These are phyloP conservation scores for Aphodius granarius DNA, from an alignment of 2,888 invertebrate genomes.

Conservation along the genomic window DNA sequence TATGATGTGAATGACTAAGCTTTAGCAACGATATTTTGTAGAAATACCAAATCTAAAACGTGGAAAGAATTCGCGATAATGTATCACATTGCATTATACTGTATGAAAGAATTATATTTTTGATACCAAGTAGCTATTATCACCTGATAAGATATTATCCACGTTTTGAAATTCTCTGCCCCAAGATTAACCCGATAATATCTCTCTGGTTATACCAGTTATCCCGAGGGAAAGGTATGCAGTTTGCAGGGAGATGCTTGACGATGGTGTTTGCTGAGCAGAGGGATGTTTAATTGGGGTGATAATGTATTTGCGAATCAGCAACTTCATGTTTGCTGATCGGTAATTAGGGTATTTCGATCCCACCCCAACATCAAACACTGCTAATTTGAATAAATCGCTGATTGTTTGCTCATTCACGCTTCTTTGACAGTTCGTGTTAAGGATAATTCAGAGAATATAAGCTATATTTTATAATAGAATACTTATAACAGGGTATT, in stretches of 20 bases:
- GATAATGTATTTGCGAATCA: constrained; percentile 32
- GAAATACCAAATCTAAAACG: background rate
- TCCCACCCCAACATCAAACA: background rate
- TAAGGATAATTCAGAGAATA: no score
- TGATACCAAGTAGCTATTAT: no score
- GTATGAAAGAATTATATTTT: no score
- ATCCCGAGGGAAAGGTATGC: background rate
- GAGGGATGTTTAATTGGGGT: constrained; percentile 28
- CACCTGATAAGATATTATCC: no score
- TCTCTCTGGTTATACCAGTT: background rate
- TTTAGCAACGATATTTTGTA: background rate
- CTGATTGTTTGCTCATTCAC: background rate
- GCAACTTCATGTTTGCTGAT: constrained; percentile 32
- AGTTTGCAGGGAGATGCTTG: background rate
- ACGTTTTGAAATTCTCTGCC: background rate
- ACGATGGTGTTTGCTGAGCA: constrained; percentile 4
- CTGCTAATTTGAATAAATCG: background rate
- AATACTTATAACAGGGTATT: no score
- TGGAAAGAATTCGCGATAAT: background rate
- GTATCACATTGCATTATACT: no score
- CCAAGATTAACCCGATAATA: no score
- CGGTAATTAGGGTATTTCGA: constrained; percentile 24
- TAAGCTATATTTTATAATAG: no score
- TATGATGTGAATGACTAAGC: background rate
- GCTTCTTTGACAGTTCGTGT: background rate